These are phyloP conservation scores for Bradynema listronoti DNA, from an alignment of 1,140 invertebrate genomes.

Conservation along the genomic window DNA sequence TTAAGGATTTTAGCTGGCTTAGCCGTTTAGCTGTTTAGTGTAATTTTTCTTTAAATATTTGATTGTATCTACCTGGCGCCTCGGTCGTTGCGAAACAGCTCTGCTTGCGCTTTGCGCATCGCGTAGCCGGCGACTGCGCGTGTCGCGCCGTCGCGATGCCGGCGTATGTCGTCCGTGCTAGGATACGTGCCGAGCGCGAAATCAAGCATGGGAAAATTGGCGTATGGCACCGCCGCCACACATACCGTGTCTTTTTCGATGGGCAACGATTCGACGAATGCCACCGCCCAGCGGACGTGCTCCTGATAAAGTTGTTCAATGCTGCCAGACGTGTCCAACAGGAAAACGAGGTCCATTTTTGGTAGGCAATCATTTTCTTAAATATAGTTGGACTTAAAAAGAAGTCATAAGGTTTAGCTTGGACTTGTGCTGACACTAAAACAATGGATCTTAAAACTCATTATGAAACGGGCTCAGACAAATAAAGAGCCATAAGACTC, in stretches of 20 bases:
- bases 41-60: not conserved
- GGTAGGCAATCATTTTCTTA: constrained; percentile 37
- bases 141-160: constrained; percentile 36
- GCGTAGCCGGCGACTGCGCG: constrained; percentile 49
- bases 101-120: constrained; percentile 48
- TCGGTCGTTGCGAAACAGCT: constrained; percentile 42
- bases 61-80: constrained; percentile 35
- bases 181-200: constrained; percentile 51
- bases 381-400: too few species aligned
- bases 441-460: too few species aligned
- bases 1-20: not conserved
- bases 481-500: too few species aligned
- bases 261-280: constrained; percentile 45
- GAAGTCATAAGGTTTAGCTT: too few species aligned
- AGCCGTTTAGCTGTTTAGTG: not conserved
- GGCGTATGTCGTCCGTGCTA: constrained; percentile 38
- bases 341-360: constrained; percentile 48
- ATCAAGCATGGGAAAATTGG: constrained; percentile 49
- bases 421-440: too few species aligned
- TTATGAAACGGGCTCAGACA: too few species aligned
- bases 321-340: constrained; percentile 50
- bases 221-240: constrained; percentile 52
- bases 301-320: constrained; percentile 49
- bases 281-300: constrained; percentile 49
- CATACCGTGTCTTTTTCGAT: constrained; percentile 42